Evolutionary conservation across 2,797 vertebrate species (phyloP).

Genomic region (Tinamus major): DNA sequence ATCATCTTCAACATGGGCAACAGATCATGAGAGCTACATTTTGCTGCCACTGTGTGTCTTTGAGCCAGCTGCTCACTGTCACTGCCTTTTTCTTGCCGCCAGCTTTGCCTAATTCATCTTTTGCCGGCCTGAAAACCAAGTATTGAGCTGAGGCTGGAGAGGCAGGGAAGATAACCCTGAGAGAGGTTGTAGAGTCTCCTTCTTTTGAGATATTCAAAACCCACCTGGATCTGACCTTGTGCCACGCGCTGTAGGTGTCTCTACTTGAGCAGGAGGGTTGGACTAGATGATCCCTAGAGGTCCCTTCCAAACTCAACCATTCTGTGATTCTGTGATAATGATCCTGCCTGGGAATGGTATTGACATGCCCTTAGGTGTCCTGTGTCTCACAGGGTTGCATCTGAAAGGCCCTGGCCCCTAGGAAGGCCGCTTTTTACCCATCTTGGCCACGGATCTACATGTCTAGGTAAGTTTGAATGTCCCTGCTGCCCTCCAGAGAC

Average conservation of each 20-base stretch:
- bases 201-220: too few relatives aligned
- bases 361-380: neutral
- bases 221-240: too few relatives aligned
- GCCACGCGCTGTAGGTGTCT: too few relatives aligned
- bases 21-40: neutral
- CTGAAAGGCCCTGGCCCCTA: neutral
- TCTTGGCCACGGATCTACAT: neutral
- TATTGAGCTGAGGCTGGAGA: too few relatives aligned
- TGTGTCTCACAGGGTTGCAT: neutral
- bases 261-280: too few relatives aligned
- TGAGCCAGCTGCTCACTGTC: neutral
- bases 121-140: neutral
- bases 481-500: neutral
- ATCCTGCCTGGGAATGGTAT: neutral
- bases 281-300: too few relatives aligned
- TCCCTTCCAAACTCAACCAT: too few relatives aligned
- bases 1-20: neutral
- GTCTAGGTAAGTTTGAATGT: neutral
- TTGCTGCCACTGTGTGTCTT: neutral
- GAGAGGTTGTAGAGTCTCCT: too few relatives aligned
- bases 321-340: neutral
- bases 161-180: too few relatives aligned
- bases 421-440: neutral
- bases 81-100: neutral
- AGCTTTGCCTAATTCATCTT: neutral